These are phyloP conservation scores for Drosophila putrida DNA, from an alignment of 2,888 invertebrate genomes.

Conservation along the genomic window DNA sequence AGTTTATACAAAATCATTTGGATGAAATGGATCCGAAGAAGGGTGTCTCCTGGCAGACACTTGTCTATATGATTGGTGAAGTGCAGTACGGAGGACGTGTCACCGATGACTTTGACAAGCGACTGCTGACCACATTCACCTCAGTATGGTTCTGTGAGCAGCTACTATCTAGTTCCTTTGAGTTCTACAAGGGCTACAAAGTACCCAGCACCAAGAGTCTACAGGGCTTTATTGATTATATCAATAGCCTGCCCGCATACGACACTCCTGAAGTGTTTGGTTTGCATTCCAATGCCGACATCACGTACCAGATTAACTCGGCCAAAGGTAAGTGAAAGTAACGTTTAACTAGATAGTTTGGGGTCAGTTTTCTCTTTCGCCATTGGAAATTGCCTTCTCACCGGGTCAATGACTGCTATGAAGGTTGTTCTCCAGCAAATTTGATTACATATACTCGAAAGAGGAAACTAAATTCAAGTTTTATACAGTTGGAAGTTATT, in stretches of 20 bases:
- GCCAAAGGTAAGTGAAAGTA: conserved; percentile 89
- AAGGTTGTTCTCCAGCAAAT: conserved; percentile 6
- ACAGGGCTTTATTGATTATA: conserved; percentile 93
- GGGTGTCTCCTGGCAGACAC: conserved; percentile 98
- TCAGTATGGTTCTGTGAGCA: conserved; percentile 98
- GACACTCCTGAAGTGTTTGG: conserved; percentile 99
- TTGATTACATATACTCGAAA: neutral
- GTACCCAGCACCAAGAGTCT: conserved; percentile 94
- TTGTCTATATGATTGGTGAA: conserved; percentile 99
- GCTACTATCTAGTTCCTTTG: conserved; percentile 93
- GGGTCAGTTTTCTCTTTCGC: conserved; percentile 15
- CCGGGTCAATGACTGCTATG: conserved; percentile 34
- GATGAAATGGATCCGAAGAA: conserved; percentile 99
- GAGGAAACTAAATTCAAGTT: too few relatives aligned
- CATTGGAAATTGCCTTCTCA: conserved; percentile 26
- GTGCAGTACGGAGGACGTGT: conserved; percentile 95
- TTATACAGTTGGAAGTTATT: too few relatives aligned
- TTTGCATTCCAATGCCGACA: conserved; percentile 98
- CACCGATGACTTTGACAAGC: conserved; percentile 98
- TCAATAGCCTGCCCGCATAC: conserved; percentile 92
- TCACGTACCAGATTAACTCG: conserved; percentile 98
- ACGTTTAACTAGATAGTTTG: neutral
- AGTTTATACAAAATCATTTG: conserved; percentile 97
- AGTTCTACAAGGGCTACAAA: conserved; percentile 96
- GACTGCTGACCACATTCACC: conserved; percentile 96